Evolutionary conservation across 2,113 vertebrate genomes (phyloP), one percentile per base, ranked within the genome.

Genomic region (Rynchops niger): DNA sequence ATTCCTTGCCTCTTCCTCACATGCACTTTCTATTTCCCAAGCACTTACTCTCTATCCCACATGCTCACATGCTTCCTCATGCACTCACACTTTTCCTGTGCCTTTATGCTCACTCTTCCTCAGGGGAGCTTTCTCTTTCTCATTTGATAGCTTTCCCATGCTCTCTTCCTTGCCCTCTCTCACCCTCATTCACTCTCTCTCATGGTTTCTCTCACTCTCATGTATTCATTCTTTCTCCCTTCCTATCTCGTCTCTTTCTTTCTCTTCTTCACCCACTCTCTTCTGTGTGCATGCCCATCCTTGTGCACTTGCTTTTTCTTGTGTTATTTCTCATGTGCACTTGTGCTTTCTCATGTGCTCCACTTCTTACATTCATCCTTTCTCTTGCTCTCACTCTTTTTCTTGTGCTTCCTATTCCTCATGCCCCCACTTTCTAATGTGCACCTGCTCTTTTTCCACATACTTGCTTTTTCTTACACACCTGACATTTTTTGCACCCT

Each of bases 291-390:
- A 50, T 25, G 3, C 16, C 49, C 9, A 63, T 83, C 58, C 38
- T 56, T 63, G 32, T 50, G 32, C 30, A 36, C 9, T 92, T 1
- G 0, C 15, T 55, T 87, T 82, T n/a, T 19, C 17, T 27, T 29
- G 15, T 49, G 12, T 5, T 77, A 21, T 59, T 66, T 61, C 45
- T 74, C 10, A 2, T 15, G 26, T 13, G 6, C 18, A 36, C 6
- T 49, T 0, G 0, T 49, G 34, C 18, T 43, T 61, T 77, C 18
- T 65, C 12, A 4, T 8, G 19, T 49, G 2, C 9, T 88, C 26
- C 34, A 5, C 32, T 71, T 50, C 27, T 38, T 65, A 20, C 29
- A 30, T 13, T 9, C 26, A 9, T 65, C 8, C 43, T 84, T 92
- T 66, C 70, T 90, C 12, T 8, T 10, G 3, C 13, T 34, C 26